These are phyloP conservation scores for Euthynnus affinis DNA, from an alignment of 2,797 vertebrate genomes.

Conservation along the genomic window DNA sequence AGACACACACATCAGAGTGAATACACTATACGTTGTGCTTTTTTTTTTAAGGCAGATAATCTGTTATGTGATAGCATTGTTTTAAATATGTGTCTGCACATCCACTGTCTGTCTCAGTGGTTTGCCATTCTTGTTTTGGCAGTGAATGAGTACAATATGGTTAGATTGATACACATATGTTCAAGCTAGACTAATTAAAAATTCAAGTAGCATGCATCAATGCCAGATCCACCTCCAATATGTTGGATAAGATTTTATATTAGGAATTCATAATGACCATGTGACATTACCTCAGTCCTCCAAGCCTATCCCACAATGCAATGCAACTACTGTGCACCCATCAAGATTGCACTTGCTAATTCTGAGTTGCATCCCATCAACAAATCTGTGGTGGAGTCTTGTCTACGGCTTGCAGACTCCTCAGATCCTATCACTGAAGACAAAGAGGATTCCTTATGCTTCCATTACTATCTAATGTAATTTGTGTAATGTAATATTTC, in stretches of 20 bases:
- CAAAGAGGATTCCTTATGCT: constrained; percentile 75
- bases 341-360: constrained; percentile 57
- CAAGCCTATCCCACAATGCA: constrained; percentile 12
- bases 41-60: constrained; percentile 19
- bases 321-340: constrained; percentile 47
- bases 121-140: constrained; percentile 3
- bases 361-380: constrained; percentile 67
- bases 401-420: constrained; percentile 71
- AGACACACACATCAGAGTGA: constrained; percentile 14
- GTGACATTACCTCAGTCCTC: constrained; percentile 17
- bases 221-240: background rate
- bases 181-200: constrained; percentile 17
- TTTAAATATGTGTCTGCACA: constrained; percentile 22
- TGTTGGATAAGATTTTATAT: constrained; percentile 30
- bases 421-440: constrained; percentile 70
- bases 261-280: constrained; percentile 27
- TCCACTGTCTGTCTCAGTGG: constrained; percentile 1
- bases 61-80: constrained; percentile 14
- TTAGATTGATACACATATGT: constrained; percentile 3
- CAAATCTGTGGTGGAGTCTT: constrained; percentile 63
- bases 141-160: background rate
- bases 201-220: constrained; percentile 10
- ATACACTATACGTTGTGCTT: background rate
- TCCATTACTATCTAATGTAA: constrained; percentile 80
- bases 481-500: constrained; percentile 79